Evolutionary conservation across 2,113 vertebrate genomes (phyloP).

Genomic region (Caracal caracal): DNA sequence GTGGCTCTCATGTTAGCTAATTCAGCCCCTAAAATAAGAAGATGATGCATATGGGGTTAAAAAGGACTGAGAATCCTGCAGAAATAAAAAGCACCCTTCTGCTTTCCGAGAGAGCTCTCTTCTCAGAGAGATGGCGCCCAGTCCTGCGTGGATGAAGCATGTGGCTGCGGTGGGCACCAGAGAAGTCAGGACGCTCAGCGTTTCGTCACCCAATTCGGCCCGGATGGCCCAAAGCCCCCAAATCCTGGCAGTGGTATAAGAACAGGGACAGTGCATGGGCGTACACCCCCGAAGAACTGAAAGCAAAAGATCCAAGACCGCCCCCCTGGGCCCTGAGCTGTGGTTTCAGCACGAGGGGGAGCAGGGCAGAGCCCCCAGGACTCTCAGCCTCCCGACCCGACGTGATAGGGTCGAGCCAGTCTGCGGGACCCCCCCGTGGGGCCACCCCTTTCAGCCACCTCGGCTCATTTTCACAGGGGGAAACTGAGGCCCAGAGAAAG

Average conservation of each 20-base stretch:
- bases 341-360: background rate
- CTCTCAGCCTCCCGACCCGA: rapidly evolving
- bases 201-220: background rate
- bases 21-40: background rate
- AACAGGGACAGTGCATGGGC: rapidly evolving
- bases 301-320: rapidly evolving
- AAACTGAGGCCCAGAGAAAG: background rate
- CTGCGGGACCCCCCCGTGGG: background rate
- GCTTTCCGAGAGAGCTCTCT: background rate
- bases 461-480: background rate
- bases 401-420: background rate
- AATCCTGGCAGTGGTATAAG: rapidly evolving
- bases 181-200: background rate
- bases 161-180: rapidly evolving
- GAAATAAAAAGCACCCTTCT: background rate
- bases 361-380: background rate
- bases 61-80: background rate
- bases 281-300: rapidly evolving
- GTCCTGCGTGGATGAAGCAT: rapidly evolving
- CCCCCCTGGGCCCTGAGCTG: background rate
- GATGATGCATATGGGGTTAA: background rate
- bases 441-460: background rate
- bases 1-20: background rate
- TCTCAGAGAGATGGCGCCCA: background rate
- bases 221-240: background rate